Percentiles rank a stretch among this genome's conserved stretches.
These are phyloP conservation scores for Tipula confusa DNA, from an alignment of 2,888 invertebrate species.

Conservation along the genomic window DNA sequence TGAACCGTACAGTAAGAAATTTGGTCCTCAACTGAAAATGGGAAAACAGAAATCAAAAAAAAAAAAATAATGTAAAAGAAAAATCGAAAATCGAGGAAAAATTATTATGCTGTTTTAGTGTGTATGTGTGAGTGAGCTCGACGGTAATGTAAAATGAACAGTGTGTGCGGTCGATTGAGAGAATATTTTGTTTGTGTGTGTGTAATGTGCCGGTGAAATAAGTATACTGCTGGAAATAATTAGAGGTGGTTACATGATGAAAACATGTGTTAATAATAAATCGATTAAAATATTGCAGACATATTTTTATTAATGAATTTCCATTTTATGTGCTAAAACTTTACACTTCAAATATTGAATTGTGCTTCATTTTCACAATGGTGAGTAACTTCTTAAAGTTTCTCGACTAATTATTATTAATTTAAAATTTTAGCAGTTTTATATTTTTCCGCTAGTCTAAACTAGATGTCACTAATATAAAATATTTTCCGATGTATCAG, in stretches of 20 bases:
- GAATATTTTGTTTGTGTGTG: background rate
- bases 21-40: constrained; percentile 20
- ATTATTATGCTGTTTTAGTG: background rate
- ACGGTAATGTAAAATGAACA: background rate
- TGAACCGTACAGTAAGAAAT: background rate
- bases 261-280: no score
- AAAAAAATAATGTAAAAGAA: background rate
- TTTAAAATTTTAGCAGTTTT: no score
- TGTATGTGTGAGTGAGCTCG: background rate
- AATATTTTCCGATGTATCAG: no score
- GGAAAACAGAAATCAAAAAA: background rate
- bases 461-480: no score
- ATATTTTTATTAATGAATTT: no score
- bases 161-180: background rate
- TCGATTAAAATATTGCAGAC: no score
- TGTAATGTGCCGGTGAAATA: background rate
- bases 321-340: no score
- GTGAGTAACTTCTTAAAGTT: no score
- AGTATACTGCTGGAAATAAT: background rate
- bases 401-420: no score
- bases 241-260: background rate
- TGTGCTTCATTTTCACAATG: no score
- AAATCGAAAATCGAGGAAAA: background rate
- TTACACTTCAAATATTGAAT: no score
- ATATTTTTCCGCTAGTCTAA: no score